Conservation (phyloP, 2,888 invertebrate species). For the Tetragonula carbonaria region DNA sequence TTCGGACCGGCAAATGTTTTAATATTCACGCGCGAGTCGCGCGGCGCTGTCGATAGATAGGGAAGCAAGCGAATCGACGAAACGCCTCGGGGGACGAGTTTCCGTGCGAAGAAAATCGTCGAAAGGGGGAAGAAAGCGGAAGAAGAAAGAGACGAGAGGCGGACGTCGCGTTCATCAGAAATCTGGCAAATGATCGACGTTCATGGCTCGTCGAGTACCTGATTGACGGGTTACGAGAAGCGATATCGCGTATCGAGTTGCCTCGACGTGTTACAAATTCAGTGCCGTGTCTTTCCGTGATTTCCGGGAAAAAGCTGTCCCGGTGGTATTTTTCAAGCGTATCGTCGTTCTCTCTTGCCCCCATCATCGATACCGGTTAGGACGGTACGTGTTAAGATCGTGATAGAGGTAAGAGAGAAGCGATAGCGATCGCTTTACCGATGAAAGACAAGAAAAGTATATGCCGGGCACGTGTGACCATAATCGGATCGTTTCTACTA, state of each 20-base stretch:
- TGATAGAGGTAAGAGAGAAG: slow-evolving; percentile 43
- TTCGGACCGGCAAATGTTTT: slow-evolving; percentile 35
- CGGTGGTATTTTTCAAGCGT: slow-evolving; percentile 36
- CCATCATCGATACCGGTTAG: slow-evolving; percentile 12
- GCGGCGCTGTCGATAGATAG: neutral
- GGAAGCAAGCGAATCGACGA: neutral
- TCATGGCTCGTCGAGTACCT: slow-evolving; percentile 12
- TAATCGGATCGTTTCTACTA: slow-evolving; percentile 60
- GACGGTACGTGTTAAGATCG: slow-evolving; percentile 47
- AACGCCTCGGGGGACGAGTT: neutral
- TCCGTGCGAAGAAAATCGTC: neutral
- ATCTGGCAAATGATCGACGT: neutral
- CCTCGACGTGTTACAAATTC: slow-evolving; percentile 53
- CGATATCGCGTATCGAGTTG: slow-evolving; percentile 36
- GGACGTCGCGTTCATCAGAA: neutral
- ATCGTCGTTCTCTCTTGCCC: slow-evolving; percentile 1
- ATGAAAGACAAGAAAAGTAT: slow-evolving; percentile 32
- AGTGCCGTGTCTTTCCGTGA: slow-evolving; percentile 10
- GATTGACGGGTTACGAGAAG: slow-evolving; percentile 32
- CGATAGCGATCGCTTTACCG: slow-evolving; percentile 43
- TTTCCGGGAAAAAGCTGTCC: slow-evolving; percentile 34
- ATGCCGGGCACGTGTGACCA: slow-evolving; percentile 60
- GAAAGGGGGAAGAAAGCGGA: neutral
- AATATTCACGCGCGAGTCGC: slow-evolving; percentile 51
- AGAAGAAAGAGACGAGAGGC: neutral